These are phyloP conservation scores for Drosophila bunnanda DNA, from an alignment of 2,888 invertebrate genomes.

Conservation along the genomic window DNA sequence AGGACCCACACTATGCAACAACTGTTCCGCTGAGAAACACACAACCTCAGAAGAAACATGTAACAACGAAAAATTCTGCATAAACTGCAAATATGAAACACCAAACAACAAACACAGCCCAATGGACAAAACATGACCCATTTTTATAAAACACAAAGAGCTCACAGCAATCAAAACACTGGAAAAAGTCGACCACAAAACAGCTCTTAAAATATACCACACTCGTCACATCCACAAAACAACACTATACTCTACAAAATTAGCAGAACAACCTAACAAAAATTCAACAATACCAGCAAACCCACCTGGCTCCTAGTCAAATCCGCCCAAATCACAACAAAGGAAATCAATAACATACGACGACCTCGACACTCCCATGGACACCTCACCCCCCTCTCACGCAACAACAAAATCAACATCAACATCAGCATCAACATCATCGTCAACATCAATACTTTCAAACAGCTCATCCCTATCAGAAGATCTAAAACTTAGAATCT, in stretches of 20 bases:
- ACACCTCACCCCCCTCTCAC: constrained; percentile 1
- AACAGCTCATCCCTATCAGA: constrained; percentile 9
- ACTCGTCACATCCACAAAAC: background rate
- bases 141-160: constrained; percentile 26
- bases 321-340: background rate
- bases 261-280: constrained; percentile 2
- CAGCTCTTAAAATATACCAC: constrained; percentile 2
- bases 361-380: background rate
- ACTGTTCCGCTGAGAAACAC: constrained; percentile 17
- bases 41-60: background rate
- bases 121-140: constrained; percentile 3
- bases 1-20: background rate
- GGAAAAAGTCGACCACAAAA: constrained; percentile 23
- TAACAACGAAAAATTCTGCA: constrained; percentile 7
- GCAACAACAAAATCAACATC: background rate
- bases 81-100: constrained; percentile 8
- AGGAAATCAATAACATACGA: background rate
- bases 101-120: constrained; percentile 20
- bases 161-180: constrained; percentile 20
- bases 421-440: constrained; percentile 6
- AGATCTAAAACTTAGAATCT: constrained; percentile 15
- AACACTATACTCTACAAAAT: constrained; percentile 6
- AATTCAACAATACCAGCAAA: background rate
- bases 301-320: too few species aligned
- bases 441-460: background rate